Conservation (phyloP, 2,888 invertebrate genomes). For the Agrochola circellaris region DNA sequence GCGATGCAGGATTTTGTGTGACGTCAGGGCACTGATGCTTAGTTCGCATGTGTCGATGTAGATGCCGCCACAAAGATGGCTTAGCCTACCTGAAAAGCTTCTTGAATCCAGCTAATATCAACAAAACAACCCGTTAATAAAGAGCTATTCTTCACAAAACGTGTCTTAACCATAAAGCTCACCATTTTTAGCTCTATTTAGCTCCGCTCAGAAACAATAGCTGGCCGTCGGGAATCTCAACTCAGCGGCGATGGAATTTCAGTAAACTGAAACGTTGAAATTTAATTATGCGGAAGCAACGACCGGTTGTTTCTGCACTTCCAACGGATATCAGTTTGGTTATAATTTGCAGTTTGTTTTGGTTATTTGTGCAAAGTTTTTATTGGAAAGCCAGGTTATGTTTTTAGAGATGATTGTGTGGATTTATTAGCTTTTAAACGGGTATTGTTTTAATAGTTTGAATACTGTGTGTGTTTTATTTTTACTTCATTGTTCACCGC, state of each 20-base stretch:
- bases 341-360: conserved; percentile 61
- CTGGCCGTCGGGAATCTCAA: conserved; percentile 60
- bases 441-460: not conserved
- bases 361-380: not conserved
- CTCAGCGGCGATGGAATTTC: conserved; percentile 77
- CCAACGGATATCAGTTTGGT: conserved; percentile 66
- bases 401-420: not conserved
- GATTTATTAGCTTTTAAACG: not conserved
- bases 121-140: conserved; percentile 22
- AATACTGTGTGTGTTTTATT: not conserved
- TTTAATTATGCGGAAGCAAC: conserved; percentile 80
- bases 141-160: conserved; percentile 11
- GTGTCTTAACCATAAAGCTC: conserved; percentile 24
- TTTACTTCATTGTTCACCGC: not conserved
- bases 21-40: no score
- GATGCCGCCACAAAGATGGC: no score
- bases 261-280: conserved; percentile 79
- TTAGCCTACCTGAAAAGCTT: conserved; percentile 1
- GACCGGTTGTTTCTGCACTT: conserved; percentile 71
- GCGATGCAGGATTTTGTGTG: no score
- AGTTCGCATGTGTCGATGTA: no score
- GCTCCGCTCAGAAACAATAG: conserved; percentile 59
- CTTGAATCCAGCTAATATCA: conserved; percentile 1
- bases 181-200: conserved; percentile 61
- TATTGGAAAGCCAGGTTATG: not conserved